phyloP scores from a whole-genome alignment of 1,140 invertebrate genomes.

The Neodiprion pinetum region DNA sequence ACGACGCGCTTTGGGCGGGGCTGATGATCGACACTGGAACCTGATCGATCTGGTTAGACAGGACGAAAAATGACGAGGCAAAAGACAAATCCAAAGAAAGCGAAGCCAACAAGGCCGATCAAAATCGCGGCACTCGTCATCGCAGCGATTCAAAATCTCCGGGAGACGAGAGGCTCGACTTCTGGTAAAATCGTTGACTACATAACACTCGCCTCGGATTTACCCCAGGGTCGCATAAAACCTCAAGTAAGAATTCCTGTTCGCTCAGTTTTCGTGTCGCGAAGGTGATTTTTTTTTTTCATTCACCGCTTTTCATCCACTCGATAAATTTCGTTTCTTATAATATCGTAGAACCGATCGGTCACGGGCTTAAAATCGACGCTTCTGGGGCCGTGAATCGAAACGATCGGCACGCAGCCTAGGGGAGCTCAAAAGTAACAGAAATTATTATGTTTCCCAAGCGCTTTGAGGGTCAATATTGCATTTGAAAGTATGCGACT shows the following conservation, averaged over 20 bases:
- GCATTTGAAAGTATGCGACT: too few species aligned
- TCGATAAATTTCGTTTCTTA: not conserved
- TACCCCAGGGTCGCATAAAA: slow-evolving; percentile 37
- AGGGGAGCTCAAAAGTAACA: too few species aligned
- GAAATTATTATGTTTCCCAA: too few species aligned
- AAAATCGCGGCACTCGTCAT: slow-evolving; percentile 48
- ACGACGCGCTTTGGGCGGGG: too few species aligned
- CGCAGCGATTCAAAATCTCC: slow-evolving; percentile 48
- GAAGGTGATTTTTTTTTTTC: slow-evolving; percentile 15
- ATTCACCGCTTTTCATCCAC: not conserved
- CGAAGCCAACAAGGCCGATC: slow-evolving; percentile 29
- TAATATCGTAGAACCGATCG: not conserved
- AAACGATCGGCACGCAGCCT: too few species aligned
- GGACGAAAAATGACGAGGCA: slow-evolving; percentile 13
- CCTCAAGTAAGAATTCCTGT: slow-evolving; percentile 42
- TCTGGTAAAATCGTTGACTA: slow-evolving; percentile 45
- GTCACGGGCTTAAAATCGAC: too few species aligned
- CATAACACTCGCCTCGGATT: slow-evolving; percentile 41
- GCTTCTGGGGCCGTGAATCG: not conserved
- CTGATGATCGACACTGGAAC: too few species aligned
- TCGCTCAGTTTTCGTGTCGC: slow-evolving; percentile 14
- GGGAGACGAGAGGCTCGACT: slow-evolving; percentile 43
- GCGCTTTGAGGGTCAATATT: too few species aligned
- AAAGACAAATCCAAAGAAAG: slow-evolving; percentile 15
- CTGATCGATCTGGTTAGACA: not conserved